phyloP scores from a whole-genome alignment of 2,113 vertebrate species.

The Chaetodon trifascialis region DNA sequence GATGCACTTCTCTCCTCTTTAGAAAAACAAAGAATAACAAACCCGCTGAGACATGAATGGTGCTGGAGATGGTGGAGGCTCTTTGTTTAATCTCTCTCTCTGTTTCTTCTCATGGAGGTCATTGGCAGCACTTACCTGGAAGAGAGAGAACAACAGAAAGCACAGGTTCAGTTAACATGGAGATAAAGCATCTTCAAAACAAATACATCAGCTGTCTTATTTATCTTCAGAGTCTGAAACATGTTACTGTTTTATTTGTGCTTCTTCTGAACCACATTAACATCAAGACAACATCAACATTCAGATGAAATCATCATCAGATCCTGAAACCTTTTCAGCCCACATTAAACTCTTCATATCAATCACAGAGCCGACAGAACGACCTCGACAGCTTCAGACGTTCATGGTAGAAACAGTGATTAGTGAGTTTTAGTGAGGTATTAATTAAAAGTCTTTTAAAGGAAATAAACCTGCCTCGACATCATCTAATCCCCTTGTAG shows the following conservation, averaged over 20 bases:
- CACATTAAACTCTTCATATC: not conserved
- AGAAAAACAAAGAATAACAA: constrained; percentile 8
- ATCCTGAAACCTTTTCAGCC: not conserved
- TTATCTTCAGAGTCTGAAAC: not conserved
- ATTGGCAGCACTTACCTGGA: constrained; percentile 10
- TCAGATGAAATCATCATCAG: not conserved
- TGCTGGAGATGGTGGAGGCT: not conserved
- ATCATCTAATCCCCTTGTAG: not conserved
- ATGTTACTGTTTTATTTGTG: not conserved
- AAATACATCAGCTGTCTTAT: not conserved
- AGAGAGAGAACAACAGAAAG: not conserved
- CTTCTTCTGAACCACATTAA: not conserved
- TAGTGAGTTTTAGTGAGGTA: not conserved
- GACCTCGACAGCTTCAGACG: not conserved
- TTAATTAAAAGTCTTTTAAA: not conserved
- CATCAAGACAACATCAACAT: not conserved
- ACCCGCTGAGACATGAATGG: not conserved
- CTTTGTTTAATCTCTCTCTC: not conserved
- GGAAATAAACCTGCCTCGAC: not conserved
- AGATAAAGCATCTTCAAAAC: too few relatives aligned
- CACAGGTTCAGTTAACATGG: not conserved
- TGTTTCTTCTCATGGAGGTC: not conserved
- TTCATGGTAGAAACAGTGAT: not conserved
- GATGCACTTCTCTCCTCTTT: not conserved
- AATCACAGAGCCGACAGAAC: not conserved